Conservation (phyloP, 2,113 vertebrate species). For the Geococcyx californianus region DNA sequence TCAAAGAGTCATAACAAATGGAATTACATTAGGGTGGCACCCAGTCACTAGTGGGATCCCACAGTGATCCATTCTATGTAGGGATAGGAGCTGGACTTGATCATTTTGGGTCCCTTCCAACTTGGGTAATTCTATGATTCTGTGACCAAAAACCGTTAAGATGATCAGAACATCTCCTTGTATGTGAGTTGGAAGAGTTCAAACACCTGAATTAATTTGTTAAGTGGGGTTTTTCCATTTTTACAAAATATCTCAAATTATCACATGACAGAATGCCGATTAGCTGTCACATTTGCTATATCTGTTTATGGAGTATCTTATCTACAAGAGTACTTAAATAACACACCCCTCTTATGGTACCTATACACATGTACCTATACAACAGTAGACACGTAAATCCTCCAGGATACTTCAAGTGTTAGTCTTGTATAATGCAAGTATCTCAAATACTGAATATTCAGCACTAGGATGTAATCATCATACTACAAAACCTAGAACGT, state of each 20-base stretch:
- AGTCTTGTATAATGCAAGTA: neutral
- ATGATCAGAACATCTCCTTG: neutral
- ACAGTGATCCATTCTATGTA: too few relatives aligned
- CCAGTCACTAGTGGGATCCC: too few relatives aligned
- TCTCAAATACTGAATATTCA: neutral
- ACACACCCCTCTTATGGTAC: neutral
- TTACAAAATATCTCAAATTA: neutral
- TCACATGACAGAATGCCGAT: neutral
- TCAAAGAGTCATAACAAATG: too few relatives aligned
- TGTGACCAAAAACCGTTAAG: too few relatives aligned
- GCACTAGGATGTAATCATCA: neutral
- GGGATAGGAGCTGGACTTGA: too few relatives aligned
- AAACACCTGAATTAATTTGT: neutral
- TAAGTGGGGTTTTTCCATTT: neutral
- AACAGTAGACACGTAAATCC: neutral
- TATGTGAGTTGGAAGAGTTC: neutral
- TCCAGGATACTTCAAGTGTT: fast-evolving
- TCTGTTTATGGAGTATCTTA: neutral
- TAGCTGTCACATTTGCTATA: neutral
- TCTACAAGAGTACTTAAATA: neutral
- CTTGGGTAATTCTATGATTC: too few relatives aligned
- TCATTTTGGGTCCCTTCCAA: too few relatives aligned
- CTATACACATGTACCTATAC: too few relatives aligned
- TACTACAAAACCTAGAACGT: fast-evolving
- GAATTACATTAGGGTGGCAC: too few relatives aligned